Evolutionary conservation across 2,888 invertebrate genomes (phyloP).

Genomic region (Hecatera dysodea): DNA sequence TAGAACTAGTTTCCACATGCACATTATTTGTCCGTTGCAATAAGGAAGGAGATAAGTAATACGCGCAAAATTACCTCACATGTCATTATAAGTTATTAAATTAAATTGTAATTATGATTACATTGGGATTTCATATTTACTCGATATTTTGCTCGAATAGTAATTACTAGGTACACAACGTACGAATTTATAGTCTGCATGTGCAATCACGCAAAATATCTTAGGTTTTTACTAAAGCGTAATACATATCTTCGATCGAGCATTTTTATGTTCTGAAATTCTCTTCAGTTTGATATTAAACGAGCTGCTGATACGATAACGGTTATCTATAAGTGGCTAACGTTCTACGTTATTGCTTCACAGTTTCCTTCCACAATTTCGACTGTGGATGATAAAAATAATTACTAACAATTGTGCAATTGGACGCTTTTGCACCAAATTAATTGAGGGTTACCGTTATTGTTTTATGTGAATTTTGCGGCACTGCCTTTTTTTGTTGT

Average conservation of each 20-base stretch:
- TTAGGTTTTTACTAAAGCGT: background rate
- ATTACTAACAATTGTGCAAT: constrained; percentile 46
- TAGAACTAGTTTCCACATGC: constrained; percentile 44
- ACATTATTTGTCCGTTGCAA: constrained; percentile 39
- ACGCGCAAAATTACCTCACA: constrained; percentile 33
- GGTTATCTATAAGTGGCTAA: constrained; percentile 70
- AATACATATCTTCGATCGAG: background rate
- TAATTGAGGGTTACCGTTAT: constrained; percentile 11
- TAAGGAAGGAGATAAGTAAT: constrained; percentile 49
- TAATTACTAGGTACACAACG: constrained; percentile 6
- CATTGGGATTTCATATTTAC: background rate
- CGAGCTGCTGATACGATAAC: constrained; percentile 60
- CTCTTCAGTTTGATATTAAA: constrained; percentile 36
- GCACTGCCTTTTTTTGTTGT: background rate
- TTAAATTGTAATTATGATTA: constrained; percentile 18
- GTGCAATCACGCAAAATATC: background rate
- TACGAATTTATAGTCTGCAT: background rate
- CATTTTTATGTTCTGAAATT: constrained; percentile 22
- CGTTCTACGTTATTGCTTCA: constrained; percentile 66
- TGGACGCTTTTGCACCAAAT: constrained; percentile 46
- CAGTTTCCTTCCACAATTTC: constrained; percentile 67
- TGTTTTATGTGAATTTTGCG: background rate
- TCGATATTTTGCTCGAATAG: background rate
- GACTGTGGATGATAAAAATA: constrained; percentile 63
- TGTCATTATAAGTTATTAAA: constrained; percentile 33